phyloP scores from a whole-genome alignment of 35 echinoderm and acorn worm genomes.

The Chiridota heheva region DNA sequence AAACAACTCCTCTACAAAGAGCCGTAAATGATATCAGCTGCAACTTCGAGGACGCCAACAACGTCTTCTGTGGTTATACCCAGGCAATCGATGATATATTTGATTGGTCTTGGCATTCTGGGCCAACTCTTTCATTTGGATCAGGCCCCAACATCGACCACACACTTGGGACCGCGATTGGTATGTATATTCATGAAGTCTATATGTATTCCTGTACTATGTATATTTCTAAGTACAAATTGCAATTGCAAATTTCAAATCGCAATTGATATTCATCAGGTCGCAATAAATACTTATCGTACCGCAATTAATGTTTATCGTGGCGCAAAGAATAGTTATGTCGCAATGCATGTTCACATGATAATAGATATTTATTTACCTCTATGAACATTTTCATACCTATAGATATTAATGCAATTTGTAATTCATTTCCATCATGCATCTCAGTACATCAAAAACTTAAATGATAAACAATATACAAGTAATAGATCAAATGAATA shows the following conservation, averaged over 20 bases:
- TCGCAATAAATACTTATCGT: too few species aligned
- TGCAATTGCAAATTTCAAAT: not conserved
- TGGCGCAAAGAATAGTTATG: not conserved
- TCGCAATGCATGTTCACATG: not conserved
- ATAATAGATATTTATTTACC: not conserved
- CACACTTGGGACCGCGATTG: conserved; percentile 50
- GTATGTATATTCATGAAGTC: not conserved
- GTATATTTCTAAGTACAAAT: not conserved
- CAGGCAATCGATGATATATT: conserved; percentile 73
- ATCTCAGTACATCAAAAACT: too few species aligned
- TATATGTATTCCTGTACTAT: not conserved
- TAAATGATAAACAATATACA: too few species aligned
- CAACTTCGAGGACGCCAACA: conserved; percentile 66
- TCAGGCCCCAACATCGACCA: conserved; percentile 70
- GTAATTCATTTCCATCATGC: too few species aligned
- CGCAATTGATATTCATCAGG: not conserved
- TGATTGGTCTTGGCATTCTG: conserved; percentile 65
- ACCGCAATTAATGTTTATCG: too few species aligned
- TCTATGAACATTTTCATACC: too few species aligned
- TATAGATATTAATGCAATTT: too few species aligned
- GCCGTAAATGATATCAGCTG: not conserved
- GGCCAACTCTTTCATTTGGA: conserved; percentile 27
- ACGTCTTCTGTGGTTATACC: conserved; percentile 52
- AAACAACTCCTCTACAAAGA: not conserved
- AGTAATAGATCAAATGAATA: too few species aligned